Evolutionary conservation across 2,888 invertebrate genomes (phyloP), one percentile per base, ranked within the genome.

Genomic region (Dusona sp.): DNA sequence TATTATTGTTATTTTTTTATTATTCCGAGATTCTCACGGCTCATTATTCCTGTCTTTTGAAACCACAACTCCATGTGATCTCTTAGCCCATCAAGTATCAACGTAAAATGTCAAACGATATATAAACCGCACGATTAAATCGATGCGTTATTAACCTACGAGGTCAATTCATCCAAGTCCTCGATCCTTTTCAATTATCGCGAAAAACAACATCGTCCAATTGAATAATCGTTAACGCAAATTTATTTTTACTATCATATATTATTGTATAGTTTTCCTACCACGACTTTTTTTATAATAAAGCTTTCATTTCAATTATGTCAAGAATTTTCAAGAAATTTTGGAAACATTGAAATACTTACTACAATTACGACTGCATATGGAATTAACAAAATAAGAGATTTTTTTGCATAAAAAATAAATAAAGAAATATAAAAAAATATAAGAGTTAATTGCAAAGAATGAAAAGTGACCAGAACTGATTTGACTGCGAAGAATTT

Each of bases 161-260:
- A 54, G 77, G 79, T 86, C 75, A 86, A 86, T 80, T 61, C 48
- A 8, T 42, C n/a, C 73, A 38, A n/a, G 68, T 68, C 22, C n/a
- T 25, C 78, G 65, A 84, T 83, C 72, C 48, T 72, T 83, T 83
- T 83, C 86, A 77, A 83, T 83, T 78, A 83, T 67, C 80, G 61
- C 83, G 73, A 48, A 36, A 65, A 65, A 65, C 13, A 64, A 33
- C 54, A 36, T 68, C 67, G 13, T 36, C 42, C n/a, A 42, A 68
- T 68, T 25, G 68, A 42, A 42, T 42, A 11, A 68, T 38, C 68
- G 65, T 11, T n/a, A 8, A 67, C 42, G 22, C 42, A 22, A 42
- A 68, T 68, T 22, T 13, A 42, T 42, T 68, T 68, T 42, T 13
- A 42, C 9, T 25, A 68, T 38, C 22, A 9, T 11, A 42, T n/a